Conservation (phyloP, 2,797 vertebrate species). For the Muscicapa comitata region DNA sequence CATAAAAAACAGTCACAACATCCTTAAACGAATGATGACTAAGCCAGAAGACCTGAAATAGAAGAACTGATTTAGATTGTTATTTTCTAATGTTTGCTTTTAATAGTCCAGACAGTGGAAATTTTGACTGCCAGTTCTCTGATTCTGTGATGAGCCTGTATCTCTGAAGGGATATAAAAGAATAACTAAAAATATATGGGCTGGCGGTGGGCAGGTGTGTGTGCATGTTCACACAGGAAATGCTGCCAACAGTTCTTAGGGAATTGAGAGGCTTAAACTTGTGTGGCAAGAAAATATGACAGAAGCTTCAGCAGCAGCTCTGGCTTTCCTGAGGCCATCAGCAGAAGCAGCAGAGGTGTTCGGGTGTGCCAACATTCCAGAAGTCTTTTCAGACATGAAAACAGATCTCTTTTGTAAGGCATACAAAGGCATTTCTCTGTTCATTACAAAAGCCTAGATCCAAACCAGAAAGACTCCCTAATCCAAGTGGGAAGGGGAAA, state of each 20-base stretch:
- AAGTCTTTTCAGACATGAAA: conserved; percentile 16
- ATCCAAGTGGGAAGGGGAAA: background rate
- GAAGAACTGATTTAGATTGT: background rate
- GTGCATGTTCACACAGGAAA: rapidly evolving
- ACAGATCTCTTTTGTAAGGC: conserved; percentile 24
- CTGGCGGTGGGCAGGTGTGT: rapidly evolving
- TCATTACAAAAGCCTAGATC: background rate
- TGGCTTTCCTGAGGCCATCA: background rate
- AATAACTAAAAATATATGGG: background rate
- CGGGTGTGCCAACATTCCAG: conserved; percentile 35
- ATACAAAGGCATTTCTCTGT: conserved; percentile 9
- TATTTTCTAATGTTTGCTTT: conserved; percentile 20
- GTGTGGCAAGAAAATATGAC: background rate
- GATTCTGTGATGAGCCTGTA: background rate
- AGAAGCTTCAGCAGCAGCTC: background rate
- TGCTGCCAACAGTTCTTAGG: background rate
- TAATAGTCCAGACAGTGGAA: background rate
- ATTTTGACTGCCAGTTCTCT: background rate
- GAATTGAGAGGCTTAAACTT: background rate
- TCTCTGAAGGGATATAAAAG: background rate
- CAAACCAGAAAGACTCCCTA: background rate
- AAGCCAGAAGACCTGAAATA: conserved; percentile 23
- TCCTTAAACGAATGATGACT: conserved; percentile 18
- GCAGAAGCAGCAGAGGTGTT: conserved; percentile 11
- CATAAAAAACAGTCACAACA: background rate